These are phyloP conservation scores for Syrmaticus mikado DNA, from an alignment of 2,113 vertebrate genomes.

Conservation along the genomic window DNA sequence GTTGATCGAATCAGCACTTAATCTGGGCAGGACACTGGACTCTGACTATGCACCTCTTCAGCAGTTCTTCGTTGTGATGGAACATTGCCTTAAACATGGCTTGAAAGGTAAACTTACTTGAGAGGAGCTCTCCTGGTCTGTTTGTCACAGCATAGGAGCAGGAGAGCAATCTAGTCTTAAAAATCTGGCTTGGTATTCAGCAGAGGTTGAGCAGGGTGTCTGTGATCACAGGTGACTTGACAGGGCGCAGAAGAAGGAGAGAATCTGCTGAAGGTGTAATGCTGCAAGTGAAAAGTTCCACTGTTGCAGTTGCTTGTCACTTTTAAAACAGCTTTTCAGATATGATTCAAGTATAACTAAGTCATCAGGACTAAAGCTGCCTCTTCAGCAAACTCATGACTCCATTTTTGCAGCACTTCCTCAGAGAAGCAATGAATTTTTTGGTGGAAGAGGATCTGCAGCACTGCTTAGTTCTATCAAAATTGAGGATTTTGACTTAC, in stretches of 20 bases:
- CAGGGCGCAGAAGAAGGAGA: background rate
- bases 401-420: background rate
- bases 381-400: background rate
- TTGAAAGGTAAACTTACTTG: conserved; percentile 85
- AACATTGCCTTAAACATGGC: conserved; percentile 97
- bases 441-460: background rate
- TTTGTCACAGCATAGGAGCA: rapidly evolving
- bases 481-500: background rate
- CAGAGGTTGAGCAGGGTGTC: background rate
- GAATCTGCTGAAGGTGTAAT: background rate
- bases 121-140: rapidly evolving
- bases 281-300: rapidly evolving
- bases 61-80: conserved; percentile 99
- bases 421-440: rapidly evolving
- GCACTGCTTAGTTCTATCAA: rapidly evolving
- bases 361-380: background rate
- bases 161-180: rapidly evolving
- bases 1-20: conserved; percentile 94
- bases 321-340: background rate
- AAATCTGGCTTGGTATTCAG: background rate
- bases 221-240: rapidly evolving
- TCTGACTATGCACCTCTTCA: conserved; percentile 97
- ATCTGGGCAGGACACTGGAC: conserved; percentile 94
- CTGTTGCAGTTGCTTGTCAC: rapidly evolving
- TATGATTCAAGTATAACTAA: rapidly evolving